Evolutionary conservation across 1,140 invertebrate species (phyloP).

Genomic region (Euura lappo): DNA sequence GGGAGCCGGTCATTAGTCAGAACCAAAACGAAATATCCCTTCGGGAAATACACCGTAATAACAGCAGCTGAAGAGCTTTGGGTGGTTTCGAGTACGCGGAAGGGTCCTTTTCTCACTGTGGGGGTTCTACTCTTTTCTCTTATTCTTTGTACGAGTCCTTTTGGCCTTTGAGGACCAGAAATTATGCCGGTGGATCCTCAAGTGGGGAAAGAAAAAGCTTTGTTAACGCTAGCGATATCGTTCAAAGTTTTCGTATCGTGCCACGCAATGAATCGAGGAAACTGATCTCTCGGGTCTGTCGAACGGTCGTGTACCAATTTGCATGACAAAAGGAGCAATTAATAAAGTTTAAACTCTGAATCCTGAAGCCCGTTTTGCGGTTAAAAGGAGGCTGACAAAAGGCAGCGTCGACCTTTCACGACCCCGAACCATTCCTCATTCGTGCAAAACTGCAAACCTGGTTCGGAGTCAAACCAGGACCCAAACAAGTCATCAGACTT

Average conservation of each 20-base stretch:
- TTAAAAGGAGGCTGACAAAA: conserved; percentile 43
- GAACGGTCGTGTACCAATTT: conserved; percentile 36
- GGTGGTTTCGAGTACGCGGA: not conserved
- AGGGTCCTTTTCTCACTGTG: not conserved
- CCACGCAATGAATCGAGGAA: not conserved
- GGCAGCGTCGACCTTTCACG: conserved; percentile 55
- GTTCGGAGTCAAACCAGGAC: conserved; percentile 30
- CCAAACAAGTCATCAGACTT: conserved; percentile 55
- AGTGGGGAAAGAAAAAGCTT: not conserved
- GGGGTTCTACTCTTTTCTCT: not conserved
- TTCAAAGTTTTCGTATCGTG: not conserved
- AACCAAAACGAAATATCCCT: conserved; percentile 37
- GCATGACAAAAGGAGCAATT: conserved; percentile 62
- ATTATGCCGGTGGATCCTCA: not conserved
- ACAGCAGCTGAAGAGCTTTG: conserved; percentile 31
- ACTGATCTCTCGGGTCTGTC: not conserved
- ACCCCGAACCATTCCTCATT: not conserved
- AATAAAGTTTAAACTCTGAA: conserved; percentile 50
- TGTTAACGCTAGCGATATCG: not conserved
- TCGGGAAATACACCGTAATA: conserved; percentile 39
- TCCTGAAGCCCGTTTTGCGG: too few species aligned
- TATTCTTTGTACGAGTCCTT: not conserved
- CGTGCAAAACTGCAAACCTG: conserved; percentile 10
- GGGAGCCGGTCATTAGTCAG: conserved; percentile 24
- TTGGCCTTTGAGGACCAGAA: not conserved